These are phyloP conservation scores for Anagyrus pseudococci DNA, from an alignment of 2,888 invertebrate genomes.

Conservation along the genomic window DNA sequence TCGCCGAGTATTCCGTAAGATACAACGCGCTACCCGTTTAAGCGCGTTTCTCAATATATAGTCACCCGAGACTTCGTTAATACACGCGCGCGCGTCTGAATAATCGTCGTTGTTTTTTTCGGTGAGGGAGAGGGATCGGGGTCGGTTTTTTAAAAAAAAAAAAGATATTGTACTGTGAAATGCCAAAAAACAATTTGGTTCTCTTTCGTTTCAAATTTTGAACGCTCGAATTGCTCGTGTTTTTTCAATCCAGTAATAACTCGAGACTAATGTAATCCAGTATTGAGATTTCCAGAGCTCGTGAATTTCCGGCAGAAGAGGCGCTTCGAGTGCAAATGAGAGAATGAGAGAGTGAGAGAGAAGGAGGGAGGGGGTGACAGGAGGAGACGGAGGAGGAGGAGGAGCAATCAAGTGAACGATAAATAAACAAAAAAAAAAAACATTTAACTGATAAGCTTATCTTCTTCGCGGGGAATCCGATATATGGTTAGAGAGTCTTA, in stretches of 20 bases:
- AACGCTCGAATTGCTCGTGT: too few relatives aligned
- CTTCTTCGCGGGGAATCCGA: slow-evolving; percentile 39
- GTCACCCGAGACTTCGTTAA: not conserved
- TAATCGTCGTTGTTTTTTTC: not conserved
- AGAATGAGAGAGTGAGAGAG: not conserved
- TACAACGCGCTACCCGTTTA: too few relatives aligned
- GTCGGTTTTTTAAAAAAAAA: not conserved
- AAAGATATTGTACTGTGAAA: too few relatives aligned
- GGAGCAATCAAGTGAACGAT: slow-evolving; percentile 9
- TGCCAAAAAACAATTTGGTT: too few relatives aligned
- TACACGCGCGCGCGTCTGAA: not conserved
- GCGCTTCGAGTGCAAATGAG: too few relatives aligned
- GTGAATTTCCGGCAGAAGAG: slow-evolving; percentile 9
- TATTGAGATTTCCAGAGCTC: too few relatives aligned
- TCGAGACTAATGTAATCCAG: too few relatives aligned
- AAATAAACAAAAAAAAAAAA: slow-evolving; percentile 35
- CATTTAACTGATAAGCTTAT: slow-evolving; percentile 27
- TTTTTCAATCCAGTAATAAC: too few relatives aligned
- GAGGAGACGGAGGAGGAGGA: slow-evolving; percentile 19
- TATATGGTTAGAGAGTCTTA: not conserved
- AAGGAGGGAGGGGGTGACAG: not conserved
- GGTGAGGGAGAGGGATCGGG: not conserved
- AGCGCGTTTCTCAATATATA: too few relatives aligned
- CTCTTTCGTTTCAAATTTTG: too few relatives aligned
- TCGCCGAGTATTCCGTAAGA: too few relatives aligned